Evolutionary conservation across 2,113 vertebrate species (phyloP), one percentile per base, ranked within the genome.

Genomic region (Sardina pilchardus): DNA sequence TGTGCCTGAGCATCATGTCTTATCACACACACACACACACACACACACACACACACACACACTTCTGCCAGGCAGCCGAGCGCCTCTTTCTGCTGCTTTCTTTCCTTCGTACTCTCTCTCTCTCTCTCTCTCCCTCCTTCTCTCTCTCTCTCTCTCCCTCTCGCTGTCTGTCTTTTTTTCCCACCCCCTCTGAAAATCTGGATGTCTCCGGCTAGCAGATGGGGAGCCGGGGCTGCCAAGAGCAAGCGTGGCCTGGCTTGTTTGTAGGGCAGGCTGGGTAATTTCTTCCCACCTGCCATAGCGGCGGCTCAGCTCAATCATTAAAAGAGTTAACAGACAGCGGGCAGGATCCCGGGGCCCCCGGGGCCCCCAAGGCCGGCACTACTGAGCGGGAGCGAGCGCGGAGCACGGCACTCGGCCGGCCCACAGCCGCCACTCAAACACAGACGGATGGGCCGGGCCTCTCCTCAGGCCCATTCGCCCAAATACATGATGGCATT

Each of bases 261-360:
- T 94, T 93, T 93, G 92, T 42, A 88, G 93, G 94, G 93, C 91
- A 94, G 93, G 91, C 90, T 93, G 94, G 94, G 92, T 94, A 94
- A 94, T 95, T 93, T 93, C 90, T 88, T 88, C 88, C 92, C 94
- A 94, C 93, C 93, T 94, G 94, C 94, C 93, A 90, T 71, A 83
- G 88, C 87, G 88, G 81, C 17, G 89, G 89, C 87, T 91, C 90
- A 90, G 90, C 93, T 91, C 90, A 89, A 93, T 89, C 89, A 94
- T 92, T 92, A 93, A 94, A 90, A 91, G 91, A 90, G 90, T 92
- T 87, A 90, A 86, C 85, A 88, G 85, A 86, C 85, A 78, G 30
- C 71, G 34, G 71, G 71, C 71, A 78, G 71, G 34, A 78, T 36
- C 71, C 71, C 30, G 9, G 26, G 1, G 1, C 26, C 67, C 67